Evolutionary conservation across 2,888 invertebrate genomes (phyloP), one percentile per base, ranked within the genome.

Genomic region (Caenorhabditis afra): DNA sequence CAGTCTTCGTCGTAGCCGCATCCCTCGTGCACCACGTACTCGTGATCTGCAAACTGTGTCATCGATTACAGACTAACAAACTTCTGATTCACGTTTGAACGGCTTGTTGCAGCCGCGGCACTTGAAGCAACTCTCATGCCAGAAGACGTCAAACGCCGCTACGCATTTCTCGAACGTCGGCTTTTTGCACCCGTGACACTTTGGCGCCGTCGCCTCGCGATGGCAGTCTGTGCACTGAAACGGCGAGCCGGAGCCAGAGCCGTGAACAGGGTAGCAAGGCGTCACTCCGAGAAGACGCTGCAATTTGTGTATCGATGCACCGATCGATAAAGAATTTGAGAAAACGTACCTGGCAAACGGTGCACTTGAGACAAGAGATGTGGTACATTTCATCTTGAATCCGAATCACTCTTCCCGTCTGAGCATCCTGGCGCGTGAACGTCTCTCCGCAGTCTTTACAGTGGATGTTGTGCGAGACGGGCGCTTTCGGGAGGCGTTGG

Each of bases 91-190:
- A 64, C 73, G 29, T 58, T 45, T 50, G 22, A 73, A 64, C 52
- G 37, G 73, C 44, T 62, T 53, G 23, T 55, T 47, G 45, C 73
- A 73, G 12, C 64, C 64, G 7, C 22, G 16, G 37, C 73, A 73
- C 73, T 57, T 73, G 64, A 73, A 73, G 47, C 73, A 73, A 50
- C 64, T 39, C 20, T 64, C 64, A 16, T 73, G 73, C 73, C 73
- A 73, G 18, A 44, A 64, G 20, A 29, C 73, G 20, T 49, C 45
- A n/a, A 73, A 73, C 37, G 73, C 73, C 35, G 58, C 23, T 0
- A 73, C 49, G 29, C 73, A 64, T 18, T 55, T 64, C 39, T 73
- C 73, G 35, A 73, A 73, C 49, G 73, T 73, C 20, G 73, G 41
- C 14, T n/a, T 16, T 12, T 64, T 49, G 50, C 73, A 73, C 20